Percentiles rank a stretch among this genome's conserved stretches.
phyloP scores from a whole-genome alignment of 1,140 invertebrate genomes.

The Rhopalosiphum padi region DNA sequence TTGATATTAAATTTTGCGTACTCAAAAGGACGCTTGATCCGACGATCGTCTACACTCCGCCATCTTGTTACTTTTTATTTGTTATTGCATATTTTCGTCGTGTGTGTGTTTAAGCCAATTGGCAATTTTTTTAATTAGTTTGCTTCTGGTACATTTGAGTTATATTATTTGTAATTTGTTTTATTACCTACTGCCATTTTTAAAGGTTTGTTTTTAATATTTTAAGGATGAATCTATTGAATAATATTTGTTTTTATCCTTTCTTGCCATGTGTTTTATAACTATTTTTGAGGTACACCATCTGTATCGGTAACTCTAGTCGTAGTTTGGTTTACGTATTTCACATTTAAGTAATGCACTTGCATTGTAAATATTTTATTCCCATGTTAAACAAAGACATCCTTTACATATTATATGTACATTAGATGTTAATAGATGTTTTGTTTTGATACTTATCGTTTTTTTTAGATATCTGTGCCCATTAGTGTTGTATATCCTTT shows the following conservation, averaged over 20 bases:
- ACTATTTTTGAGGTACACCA: neutral
- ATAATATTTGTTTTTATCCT: neutral
- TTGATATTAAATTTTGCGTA: neutral
- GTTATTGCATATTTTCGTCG: neutral
- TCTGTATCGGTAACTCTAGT: neutral
- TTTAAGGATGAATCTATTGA: neutral
- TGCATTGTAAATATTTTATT: neutral
- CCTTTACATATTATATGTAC: neutral
- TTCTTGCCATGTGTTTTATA: slow-evolving; percentile 4
- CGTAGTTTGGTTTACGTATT: neutral
- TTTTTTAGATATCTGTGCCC: neutral
- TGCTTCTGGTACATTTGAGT: slow-evolving; percentile 13
- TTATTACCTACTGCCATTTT: neutral
- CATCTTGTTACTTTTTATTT: slow-evolving; percentile 35
- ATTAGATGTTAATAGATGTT: neutral
- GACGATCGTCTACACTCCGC: neutral
- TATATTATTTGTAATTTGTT: slow-evolving; percentile 17
- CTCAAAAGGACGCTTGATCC: slow-evolving; percentile 35
- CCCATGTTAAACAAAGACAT: neutral
- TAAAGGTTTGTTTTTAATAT: slow-evolving; percentile 18
- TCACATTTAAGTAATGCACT: neutral
- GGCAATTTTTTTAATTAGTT: neutral
- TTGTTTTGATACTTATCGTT: neutral
- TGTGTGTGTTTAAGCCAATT: neutral
- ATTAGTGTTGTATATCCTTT: neutral